These are phyloP conservation scores for Drepana arcuata DNA, from an alignment of 1,140 invertebrate genomes.

Conservation along the genomic window DNA sequence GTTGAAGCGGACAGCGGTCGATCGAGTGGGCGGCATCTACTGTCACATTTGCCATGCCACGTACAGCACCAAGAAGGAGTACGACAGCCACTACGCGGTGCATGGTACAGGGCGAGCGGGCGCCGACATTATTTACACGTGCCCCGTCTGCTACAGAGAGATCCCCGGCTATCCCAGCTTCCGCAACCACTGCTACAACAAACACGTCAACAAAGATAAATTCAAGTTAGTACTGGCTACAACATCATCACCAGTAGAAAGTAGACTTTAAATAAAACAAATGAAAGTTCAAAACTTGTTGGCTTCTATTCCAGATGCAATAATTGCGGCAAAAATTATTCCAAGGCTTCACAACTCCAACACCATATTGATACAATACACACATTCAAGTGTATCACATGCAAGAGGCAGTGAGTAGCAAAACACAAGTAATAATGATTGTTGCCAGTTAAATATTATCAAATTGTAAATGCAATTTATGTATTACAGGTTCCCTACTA, in stretches of 20 bases:
- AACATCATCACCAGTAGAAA: no score
- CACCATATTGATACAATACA: slow-evolving; percentile 42
- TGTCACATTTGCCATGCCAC: slow-evolving; percentile 45
- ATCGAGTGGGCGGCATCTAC: slow-evolving; percentile 51
- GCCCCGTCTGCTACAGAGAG: slow-evolving; percentile 47
- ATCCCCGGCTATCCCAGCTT: slow-evolving; percentile 48
- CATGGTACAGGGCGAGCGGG: slow-evolving; percentile 30
- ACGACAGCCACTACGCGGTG: slow-evolving; percentile 41
- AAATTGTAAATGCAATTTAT: no score
- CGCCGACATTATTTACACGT: slow-evolving; percentile 43
- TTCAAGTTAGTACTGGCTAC: slow-evolving; percentile 58
- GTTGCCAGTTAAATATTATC: no score
- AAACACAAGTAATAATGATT: no score
- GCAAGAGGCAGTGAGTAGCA: slow-evolving; percentile 52
- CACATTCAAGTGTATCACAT: slow-evolving; percentile 36
- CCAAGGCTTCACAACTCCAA: slow-evolving; percentile 33
- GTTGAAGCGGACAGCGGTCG: slow-evolving; percentile 48
- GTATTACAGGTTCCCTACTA: slow-evolving; percentile 37
- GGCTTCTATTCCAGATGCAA: slow-evolving; percentile 55
- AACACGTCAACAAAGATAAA: slow-evolving; percentile 48
- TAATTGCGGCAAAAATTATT: slow-evolving; percentile 41
- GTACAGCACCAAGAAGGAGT: slow-evolving; percentile 50
- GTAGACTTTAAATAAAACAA: no score
- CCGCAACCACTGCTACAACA: slow-evolving; percentile 53
- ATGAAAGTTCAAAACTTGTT: no score